Evolutionary conservation across 2,797 vertebrate species (phyloP).

Genomic region (Pipistrellus pygmaeus): DNA sequence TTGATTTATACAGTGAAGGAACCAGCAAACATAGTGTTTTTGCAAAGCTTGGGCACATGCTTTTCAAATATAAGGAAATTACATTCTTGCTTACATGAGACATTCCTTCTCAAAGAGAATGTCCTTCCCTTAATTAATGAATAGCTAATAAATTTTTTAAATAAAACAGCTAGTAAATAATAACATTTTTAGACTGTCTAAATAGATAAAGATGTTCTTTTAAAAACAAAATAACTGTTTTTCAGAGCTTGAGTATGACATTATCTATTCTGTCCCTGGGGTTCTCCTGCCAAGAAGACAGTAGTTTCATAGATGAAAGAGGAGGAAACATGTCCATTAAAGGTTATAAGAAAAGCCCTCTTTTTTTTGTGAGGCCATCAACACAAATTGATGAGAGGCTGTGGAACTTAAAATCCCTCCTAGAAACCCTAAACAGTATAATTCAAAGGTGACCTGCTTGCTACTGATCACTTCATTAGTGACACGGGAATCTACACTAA

Average conservation of each 20-base stretch:
- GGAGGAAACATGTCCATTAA: neutral
- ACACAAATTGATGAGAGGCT: neutral
- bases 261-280: neutral
- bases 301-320: neutral
- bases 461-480: conserved; percentile 3
- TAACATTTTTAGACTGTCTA: neutral
- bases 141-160: neutral
- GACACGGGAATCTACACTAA: neutral
- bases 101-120: conserved; percentile 20
- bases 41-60: neutral
- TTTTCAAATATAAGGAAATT: conserved; percentile 41
- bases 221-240: neutral
- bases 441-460: conserved; percentile 31
- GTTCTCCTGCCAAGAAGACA: neutral
- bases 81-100: neutral
- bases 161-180: neutral
- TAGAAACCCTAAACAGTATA: conserved; percentile 7
- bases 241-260: conserved; percentile 31
- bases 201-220: neutral
- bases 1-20: neutral
- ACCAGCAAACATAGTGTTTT: conserved; percentile 21
- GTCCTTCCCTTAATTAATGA: neutral
- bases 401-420: conserved; percentile 4
- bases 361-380: neutral
- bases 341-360: neutral